Conservation (phyloP, 1,140 invertebrate genomes). For the Asobara japonica region DNA sequence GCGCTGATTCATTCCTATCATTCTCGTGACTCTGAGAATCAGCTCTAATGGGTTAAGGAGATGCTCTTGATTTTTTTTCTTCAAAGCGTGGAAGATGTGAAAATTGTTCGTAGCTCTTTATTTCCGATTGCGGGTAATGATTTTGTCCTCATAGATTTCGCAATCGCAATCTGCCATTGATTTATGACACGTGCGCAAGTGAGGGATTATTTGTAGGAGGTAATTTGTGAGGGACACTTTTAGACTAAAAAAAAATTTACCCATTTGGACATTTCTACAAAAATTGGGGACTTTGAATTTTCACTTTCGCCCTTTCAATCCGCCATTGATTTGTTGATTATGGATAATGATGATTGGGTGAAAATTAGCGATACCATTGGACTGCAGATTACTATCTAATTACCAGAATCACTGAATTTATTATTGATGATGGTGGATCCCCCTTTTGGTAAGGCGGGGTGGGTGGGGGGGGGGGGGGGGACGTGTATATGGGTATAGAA, state of each 20-base stretch:
- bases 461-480: too few relatives aligned
- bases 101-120: background rate
- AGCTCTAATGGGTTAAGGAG: background rate
- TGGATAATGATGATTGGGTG: background rate
- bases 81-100: background rate
- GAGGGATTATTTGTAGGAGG: too few relatives aligned
- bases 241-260: background rate
- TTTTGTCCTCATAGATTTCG: background rate
- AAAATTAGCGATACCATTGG: background rate
- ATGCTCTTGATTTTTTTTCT: constrained; percentile 4
- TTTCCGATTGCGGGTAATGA: background rate
- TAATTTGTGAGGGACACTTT: too few relatives aligned
- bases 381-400: constrained; percentile 1
- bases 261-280: too few relatives aligned
- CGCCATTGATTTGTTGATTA: too few relatives aligned
- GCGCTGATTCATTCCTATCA: constrained; percentile 34
- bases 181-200: too few relatives aligned
- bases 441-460: too few relatives aligned
- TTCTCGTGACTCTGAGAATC: background rate
- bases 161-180: background rate
- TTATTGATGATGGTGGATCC: background rate
- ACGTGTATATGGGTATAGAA: constrained; percentile 42
- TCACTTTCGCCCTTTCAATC: too few relatives aligned
- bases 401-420: background rate
- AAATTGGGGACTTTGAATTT: too few relatives aligned